A percentile compares a stretch with the other conserved stretches of the same genome.
Evolutionary conservation across 1,140 invertebrate species (phyloP).

Genomic region (Megalopta genalis): DNA sequence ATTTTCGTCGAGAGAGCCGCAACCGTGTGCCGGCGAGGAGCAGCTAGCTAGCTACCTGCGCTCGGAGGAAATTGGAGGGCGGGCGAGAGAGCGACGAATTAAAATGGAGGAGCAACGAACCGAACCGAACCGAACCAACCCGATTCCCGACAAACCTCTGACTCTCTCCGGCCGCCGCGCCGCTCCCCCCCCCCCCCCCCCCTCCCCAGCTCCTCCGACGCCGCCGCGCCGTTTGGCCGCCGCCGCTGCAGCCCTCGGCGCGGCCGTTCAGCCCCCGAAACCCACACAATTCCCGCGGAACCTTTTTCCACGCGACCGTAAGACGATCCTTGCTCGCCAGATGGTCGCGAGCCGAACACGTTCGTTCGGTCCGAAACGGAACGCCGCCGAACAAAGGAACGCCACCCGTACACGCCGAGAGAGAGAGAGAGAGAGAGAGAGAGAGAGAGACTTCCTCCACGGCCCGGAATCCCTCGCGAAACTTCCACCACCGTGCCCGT

Average conservation of each 20-base stretch:
- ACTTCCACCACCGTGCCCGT: background rate
- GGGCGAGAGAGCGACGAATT: conserved; percentile 42
- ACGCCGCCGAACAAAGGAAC: conserved; percentile 10
- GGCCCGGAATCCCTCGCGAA: background rate
- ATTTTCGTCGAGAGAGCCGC: conserved; percentile 40
- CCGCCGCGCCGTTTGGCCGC: no score
- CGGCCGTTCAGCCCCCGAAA: background rate
- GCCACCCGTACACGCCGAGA: background rate
- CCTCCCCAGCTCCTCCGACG: no score
- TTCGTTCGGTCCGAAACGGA: conserved; percentile 3
- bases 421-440: no score
- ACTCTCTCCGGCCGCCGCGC: background rate
- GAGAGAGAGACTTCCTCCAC: background rate
- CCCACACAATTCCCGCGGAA: conserved; percentile 6
- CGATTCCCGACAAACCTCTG: conserved; percentile 8
- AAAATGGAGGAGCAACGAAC: conserved; percentile 49
- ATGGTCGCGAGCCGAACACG: conserved; percentile 13
- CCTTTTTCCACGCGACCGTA: conserved; percentile 24
- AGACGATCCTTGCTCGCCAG: conserved; percentile 20
- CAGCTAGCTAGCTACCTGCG: no score
- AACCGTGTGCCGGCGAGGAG: background rate
- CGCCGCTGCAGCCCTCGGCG: background rate
- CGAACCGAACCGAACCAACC: conserved; percentile 47
- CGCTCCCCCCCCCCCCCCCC: background rate
- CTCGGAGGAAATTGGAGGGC: conserved; percentile 50